Evolutionary conservation across 2,888 invertebrate species (phyloP), one percentile per base, ranked within the genome.

Genomic region (Mimas tiliae): DNA sequence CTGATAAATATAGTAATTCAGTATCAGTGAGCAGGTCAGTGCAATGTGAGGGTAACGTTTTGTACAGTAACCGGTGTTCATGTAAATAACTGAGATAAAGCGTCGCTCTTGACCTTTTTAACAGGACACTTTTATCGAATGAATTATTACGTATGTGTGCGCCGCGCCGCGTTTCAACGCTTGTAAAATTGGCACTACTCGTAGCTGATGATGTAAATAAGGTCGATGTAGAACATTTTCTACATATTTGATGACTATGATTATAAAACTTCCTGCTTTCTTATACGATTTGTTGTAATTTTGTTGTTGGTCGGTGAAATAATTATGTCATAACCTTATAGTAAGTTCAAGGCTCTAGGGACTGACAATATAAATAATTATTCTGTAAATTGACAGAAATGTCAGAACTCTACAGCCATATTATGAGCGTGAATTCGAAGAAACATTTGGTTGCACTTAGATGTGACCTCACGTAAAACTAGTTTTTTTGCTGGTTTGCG

Each of bases 401-500:
- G 50, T 27, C 8, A 34, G 8, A 34, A 53, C 8, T 53, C 33
- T n/a, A 14, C 11, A 4, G 2, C n/a, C 21, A 34, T 45, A 53
- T 14, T n/a, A n/a, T 34, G 2, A 8, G 33, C 53, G n/a, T 33
- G 53, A n/a, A 12, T 27, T 53, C 34, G 33, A 42, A 66, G 64
- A 67, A 67, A 45, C 66, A 69, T 65, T 68, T 73, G 74, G 70
- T 72, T 74, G 73, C 77, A 38, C 16, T 48, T 81, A 82, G 81
- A 81, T 81, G 74, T 63, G 77, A 78, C 83, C 86, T 84, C 86
- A 85, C 86, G 83, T 88, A 85, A 83, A 87, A 87, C 90, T 89
- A 88, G 90, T 91, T 91, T 92, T 6, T 90, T 91, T 90, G 79
- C 83, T 78, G 81, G 86, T 84, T 92, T 92, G 85, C 88, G 90